Evolutionary conservation across 2,113 vertebrate genomes (phyloP), one percentile per base, ranked within the genome.

Genomic region (Delphinus delphis): DNA sequence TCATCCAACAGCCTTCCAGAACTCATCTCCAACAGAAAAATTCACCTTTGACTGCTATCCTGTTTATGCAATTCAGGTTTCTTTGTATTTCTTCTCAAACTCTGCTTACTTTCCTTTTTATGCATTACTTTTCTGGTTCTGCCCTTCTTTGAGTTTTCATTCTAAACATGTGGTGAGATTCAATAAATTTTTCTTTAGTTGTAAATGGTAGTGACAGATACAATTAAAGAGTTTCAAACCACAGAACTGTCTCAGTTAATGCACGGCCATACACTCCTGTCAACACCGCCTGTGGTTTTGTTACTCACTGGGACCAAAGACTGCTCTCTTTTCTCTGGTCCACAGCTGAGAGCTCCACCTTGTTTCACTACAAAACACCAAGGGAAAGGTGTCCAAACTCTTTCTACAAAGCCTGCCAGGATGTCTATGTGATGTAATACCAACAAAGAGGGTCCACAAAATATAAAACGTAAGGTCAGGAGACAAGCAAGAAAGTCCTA

Each of bases 291-390:
- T 82, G 41, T 55, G 47, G 14, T 63, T 93, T 25, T 25, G 7
- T 44, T 26, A 65, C 41, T 88, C 60, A 26, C 62, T n/a, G 23
- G 92, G 31, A 60, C 68, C 77, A 76, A 87, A 81, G 36, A 21
- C 36, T 26, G 9, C 17, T 67, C 74, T 86, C 47, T 23, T 92
- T 58, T 88, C 87, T 93, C 90, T 87, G 88, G 55, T 71, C 47
- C 88, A 83, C 33, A 89, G 41, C 89, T 96, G 12, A 93, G 44
- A 92, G 83, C 1, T 47, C 77, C 25, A 63, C 26, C 70, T 53
- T 70, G n/a, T 91, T 86, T 92, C 74, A 53, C 82, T 70, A 82
- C 8, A 67, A 82, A 89, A 58, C 60, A 92, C 41, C 84, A 88
- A 95, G 55, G 68, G 62, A 77, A 70, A 86, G 70, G 36, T 73